These are phyloP conservation scores for Dicerorhinus sumatrensis DNA, from an alignment of 2,113 vertebrate species.

Conservation along the genomic window DNA sequence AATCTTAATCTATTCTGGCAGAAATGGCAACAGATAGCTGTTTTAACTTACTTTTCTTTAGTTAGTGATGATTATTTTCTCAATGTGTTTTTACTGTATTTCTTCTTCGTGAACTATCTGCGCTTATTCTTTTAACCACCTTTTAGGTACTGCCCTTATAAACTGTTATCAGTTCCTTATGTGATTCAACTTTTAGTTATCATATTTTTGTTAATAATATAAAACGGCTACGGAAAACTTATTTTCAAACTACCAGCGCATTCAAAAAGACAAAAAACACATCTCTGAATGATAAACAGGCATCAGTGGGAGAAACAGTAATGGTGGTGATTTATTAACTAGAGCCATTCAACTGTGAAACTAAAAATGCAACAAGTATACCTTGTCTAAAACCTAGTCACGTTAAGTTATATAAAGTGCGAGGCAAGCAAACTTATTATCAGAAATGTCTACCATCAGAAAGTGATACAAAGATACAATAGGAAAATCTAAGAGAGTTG, in stretches of 20 bases:
- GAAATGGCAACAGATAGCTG: conserved; percentile 18
- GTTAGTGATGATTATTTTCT: not conserved
- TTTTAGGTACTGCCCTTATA: not conserved
- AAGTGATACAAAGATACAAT: not conserved
- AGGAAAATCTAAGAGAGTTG: conserved; percentile 26
- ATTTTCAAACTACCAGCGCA: conserved; percentile 1
- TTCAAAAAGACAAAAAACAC: not conserved
- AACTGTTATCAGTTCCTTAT: not conserved
- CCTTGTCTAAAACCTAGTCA: conserved; percentile 31
- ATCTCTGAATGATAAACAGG: conserved; percentile 11
- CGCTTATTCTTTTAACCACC: not conserved
- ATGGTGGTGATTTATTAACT: not conserved
- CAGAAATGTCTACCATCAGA: not conserved
- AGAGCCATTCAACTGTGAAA: not conserved
- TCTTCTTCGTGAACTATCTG: not conserved
- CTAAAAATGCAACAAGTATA: not conserved
- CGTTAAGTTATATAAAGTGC: not conserved
- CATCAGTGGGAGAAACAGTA: not conserved
- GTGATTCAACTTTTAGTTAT: conserved; percentile 27
- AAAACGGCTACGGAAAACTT: conserved; percentile 29
- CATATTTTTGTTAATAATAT: not conserved
- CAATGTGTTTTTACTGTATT: conserved; percentile 22
- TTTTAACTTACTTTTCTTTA: conserved; percentile 33
- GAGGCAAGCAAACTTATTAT: not conserved
- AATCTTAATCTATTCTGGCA: not conserved